Conservation (phyloP, 2,888 invertebrate species). For the Lasioglossum figueresi region DNA sequence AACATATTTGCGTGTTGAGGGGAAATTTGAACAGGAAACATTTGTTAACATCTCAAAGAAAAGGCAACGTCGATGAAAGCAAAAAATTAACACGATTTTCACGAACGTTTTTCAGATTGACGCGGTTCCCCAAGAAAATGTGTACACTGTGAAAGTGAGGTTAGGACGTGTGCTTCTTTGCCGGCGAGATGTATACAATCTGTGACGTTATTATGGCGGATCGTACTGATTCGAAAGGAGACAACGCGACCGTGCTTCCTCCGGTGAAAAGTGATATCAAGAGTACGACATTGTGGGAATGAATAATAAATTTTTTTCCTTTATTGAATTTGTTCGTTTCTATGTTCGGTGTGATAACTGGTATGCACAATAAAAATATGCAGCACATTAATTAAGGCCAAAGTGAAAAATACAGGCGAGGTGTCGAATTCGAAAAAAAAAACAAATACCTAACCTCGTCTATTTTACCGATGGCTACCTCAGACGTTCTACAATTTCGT, state of each 20-base stretch:
- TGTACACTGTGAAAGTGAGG: constrained; percentile 56
- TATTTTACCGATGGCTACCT: constrained; percentile 43
- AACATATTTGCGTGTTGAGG: background rate
- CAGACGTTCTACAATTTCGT: constrained; percentile 51
- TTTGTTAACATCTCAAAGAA: background rate
- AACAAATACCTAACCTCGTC: constrained; percentile 60
- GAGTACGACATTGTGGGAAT: constrained; percentile 47
- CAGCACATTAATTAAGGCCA: constrained; percentile 42
- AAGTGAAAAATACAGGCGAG: constrained; percentile 41
- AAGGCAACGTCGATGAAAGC: background rate
- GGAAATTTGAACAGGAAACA: background rate
- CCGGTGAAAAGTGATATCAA: constrained; percentile 40
- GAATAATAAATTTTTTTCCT: constrained; percentile 59
- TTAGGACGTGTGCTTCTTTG: constrained; percentile 60
- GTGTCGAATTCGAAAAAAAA: constrained; percentile 41
- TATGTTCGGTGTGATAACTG: constrained; percentile 52
- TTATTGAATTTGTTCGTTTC: constrained; percentile 55
- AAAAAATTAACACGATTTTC: constrained; percentile 47
- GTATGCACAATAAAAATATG: constrained; percentile 60
- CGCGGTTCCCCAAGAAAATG: constrained; percentile 41
- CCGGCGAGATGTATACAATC: constrained; percentile 49
- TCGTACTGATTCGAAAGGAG: constrained; percentile 37
- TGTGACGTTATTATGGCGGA: constrained; percentile 55
- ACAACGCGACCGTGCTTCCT: constrained; percentile 25
- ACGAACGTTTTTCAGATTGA: constrained; percentile 69